These are phyloP conservation scores for Acrocephalus arundinaceus DNA, from an alignment of 2,113 vertebrate genomes.

Conservation along the genomic window DNA sequence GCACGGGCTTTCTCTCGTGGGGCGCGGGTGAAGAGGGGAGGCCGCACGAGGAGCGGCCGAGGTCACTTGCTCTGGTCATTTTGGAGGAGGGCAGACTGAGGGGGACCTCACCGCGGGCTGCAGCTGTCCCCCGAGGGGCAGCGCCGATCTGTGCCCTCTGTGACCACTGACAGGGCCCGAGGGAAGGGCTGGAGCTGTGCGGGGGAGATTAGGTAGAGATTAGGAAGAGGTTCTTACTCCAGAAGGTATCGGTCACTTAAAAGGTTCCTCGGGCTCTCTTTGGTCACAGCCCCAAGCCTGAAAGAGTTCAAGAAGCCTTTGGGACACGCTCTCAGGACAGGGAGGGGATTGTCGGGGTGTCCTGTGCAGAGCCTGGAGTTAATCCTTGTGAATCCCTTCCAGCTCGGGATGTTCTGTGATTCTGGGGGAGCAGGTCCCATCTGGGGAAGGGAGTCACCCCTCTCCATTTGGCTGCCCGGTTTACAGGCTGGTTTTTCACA, in stretches of 20 bases:
- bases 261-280: neutral
- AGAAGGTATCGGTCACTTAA: neutral
- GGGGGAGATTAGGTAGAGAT: neutral
- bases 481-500: accelerated
- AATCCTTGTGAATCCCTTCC: neutral
- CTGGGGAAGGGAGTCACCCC: accelerated
- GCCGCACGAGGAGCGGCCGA: neutral
- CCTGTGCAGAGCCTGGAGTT: neutral
- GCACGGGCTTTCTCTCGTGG: neutral
- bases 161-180: neutral
- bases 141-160: neutral
- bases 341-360: neutral
- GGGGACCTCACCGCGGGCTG: neutral
- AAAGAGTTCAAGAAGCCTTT: neutral
- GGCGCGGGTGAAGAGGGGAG: neutral
- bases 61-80: neutral
- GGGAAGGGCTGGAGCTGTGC: neutral
- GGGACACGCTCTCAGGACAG: accelerated
- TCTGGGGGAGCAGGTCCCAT: neutral
- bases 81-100: neutral
- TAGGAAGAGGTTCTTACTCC: neutral
- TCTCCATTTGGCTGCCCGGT: neutral
- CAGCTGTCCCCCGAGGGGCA: neutral
- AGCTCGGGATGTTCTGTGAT: neutral
- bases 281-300: neutral